Evolutionary conservation across 2,797 vertebrate species (phyloP).

Genomic region (Microctenopoma stevenorrisi): DNA sequence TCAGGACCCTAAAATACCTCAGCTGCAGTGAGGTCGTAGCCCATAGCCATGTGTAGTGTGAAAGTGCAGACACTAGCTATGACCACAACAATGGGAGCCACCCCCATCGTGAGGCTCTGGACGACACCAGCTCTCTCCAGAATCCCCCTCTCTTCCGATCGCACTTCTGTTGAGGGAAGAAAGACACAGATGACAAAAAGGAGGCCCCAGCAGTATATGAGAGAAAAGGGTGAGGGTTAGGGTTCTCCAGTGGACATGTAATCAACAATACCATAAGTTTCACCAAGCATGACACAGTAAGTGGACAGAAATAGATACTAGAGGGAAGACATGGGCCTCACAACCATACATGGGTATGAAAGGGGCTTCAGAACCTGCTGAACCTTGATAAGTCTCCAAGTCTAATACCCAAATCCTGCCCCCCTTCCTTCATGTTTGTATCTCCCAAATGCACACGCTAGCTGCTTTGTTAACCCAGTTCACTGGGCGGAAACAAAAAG

Average conservation of each 20-base stretch:
- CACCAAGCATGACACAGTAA: conserved; percentile 21
- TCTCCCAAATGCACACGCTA: conserved; percentile 54
- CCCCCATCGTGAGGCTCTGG: conserved; percentile 86
- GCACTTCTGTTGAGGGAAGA: conserved; percentile 76
- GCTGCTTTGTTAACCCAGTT: conserved; percentile 55
- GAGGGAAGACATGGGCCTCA: conserved; percentile 38
- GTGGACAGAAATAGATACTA: conserved; percentile 58
- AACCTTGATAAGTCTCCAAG: conserved; percentile 65
- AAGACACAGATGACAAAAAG: conserved; percentile 18
- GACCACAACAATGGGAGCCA: conserved; percentile 85
- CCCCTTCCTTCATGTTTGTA: conserved; percentile 48
- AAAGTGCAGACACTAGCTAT: conserved; percentile 89
- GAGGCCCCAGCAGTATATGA: conserved; percentile 6
- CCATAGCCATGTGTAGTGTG: conserved; percentile 86
- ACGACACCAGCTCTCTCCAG: conserved; percentile 83
- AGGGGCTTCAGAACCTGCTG: conserved; percentile 59
- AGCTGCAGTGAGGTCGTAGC: conserved; percentile 86
- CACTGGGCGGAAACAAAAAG: conserved; percentile 42
- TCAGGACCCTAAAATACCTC: conserved; percentile 74
- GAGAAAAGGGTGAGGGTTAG: conserved; percentile 16
- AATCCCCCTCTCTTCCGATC: conserved; percentile 82
- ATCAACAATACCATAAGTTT: conserved; percentile 41
- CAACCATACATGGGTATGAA: conserved; percentile 55
- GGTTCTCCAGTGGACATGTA: conserved; percentile 35
- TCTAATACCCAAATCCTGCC: conserved; percentile 40